Percentiles rank a stretch among this genome's conserved stretches.
Conservation (phyloP, 2,113 vertebrate genomes). For the Petromus typicus region DNA sequence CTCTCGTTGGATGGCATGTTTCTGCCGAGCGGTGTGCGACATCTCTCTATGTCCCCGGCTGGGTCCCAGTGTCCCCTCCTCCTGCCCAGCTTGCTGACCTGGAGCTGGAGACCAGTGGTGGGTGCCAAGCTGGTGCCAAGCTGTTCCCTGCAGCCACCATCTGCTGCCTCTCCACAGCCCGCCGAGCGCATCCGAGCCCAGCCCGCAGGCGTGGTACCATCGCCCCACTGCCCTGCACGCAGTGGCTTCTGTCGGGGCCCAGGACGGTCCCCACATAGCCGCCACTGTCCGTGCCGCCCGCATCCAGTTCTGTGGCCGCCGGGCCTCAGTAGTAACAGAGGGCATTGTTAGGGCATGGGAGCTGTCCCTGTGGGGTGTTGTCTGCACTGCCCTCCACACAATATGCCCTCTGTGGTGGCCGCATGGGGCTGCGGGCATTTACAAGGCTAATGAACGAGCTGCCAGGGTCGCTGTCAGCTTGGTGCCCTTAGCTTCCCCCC, state of each 20-base stretch:
- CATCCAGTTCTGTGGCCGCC: too few species aligned
- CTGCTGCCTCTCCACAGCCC: too few species aligned
- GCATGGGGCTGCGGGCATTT: background rate
- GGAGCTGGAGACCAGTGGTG: too few species aligned
- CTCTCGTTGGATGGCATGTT: too few species aligned
- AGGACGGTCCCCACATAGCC: slow-evolving; percentile 67
- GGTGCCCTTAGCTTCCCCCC: background rate
- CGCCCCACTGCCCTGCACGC: slow-evolving; percentile 59
- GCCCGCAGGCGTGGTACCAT: slow-evolving; percentile 79
- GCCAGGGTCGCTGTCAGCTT: background rate
- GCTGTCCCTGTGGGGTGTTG: background rate
- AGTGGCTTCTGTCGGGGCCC: background rate
- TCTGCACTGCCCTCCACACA: background rate
- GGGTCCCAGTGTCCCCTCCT: too few species aligned
- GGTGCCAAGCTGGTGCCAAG: background rate
- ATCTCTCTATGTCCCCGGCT: too few species aligned
- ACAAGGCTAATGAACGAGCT: background rate
- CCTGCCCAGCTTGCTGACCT: too few species aligned
- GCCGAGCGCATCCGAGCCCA: too few species aligned
- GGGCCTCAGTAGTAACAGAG: background rate
- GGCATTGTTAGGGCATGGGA: background rate
- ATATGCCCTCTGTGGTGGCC: background rate
- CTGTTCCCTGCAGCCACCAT: background rate
- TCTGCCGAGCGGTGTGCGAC: too few species aligned
- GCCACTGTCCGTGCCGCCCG: slow-evolving; percentile 75